Evolutionary conservation across 2,797 vertebrate genomes (phyloP).

Genomic region (Buphagus erythrorhynchus): DNA sequence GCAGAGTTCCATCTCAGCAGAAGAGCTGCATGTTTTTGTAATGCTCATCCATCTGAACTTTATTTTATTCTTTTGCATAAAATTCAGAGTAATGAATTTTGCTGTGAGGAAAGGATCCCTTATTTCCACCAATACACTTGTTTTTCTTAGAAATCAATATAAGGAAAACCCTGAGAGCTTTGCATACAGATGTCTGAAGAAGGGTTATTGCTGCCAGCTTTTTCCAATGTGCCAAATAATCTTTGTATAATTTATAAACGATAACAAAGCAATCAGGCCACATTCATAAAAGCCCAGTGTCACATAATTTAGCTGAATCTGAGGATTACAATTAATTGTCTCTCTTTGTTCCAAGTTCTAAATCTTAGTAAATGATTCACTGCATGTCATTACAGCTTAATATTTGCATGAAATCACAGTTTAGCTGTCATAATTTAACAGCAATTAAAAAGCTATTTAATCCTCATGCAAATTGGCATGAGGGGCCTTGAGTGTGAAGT

Average conservation of each 20-base stretch:
- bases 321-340: conserved; percentile 86
- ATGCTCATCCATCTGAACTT: neutral
- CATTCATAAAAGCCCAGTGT: conserved; percentile 81
- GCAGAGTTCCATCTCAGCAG: neutral
- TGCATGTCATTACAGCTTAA: conserved; percentile 91
- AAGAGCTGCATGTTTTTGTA: neutral
- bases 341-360: conserved; percentile 86
- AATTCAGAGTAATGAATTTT: neutral
- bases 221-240: conserved; percentile 66
- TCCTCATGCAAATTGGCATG: conserved; percentile 86
- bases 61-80: neutral
- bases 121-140: conserved; percentile 7
- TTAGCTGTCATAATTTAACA: conserved; percentile 93
- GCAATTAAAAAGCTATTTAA: conserved; percentile 97
- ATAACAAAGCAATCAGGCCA: conserved; percentile 81
- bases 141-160: conserved; percentile 37
- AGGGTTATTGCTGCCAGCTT: conserved; percentile 61
- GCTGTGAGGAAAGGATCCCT: neutral
- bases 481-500: conserved; percentile 81
- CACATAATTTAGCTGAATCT: conserved; percentile 80
- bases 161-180: conserved; percentile 48
- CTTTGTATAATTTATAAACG: conserved; percentile 78
- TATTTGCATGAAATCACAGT: conserved; percentile 98
- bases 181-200: conserved; percentile 58
- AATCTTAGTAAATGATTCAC: conserved; percentile 92